These are phyloP conservation scores for Pachydiplax longipennis DNA, from an alignment of 2,888 invertebrate genomes.

Conservation along the genomic window DNA sequence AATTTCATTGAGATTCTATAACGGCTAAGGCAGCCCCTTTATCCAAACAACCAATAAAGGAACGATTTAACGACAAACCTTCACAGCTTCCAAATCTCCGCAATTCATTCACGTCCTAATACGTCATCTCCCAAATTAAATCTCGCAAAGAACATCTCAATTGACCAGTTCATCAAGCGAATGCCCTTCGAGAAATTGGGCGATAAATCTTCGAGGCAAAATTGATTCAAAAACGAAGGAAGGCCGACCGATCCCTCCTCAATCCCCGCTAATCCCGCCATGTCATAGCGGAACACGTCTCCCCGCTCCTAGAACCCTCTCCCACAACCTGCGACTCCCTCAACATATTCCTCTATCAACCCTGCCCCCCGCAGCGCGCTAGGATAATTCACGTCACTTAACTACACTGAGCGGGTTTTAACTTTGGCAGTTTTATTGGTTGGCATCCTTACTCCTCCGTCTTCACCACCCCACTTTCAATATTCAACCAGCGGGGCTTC, in stretches of 20 bases:
- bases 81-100: too few relatives aligned
- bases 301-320: background rate
- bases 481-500: slow-evolving; percentile 17
- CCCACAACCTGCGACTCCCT: background rate
- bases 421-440: slow-evolving; percentile 57
- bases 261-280: background rate
- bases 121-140: too few relatives aligned
- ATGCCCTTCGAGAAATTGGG: background rate
- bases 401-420: slow-evolving; percentile 62
- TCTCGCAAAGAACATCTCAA: too few relatives aligned
- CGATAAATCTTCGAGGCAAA: background rate
- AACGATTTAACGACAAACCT: too few relatives aligned
- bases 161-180: too few relatives aligned
- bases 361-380: slow-evolving; percentile 51
- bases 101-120: too few relatives aligned
- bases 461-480: slow-evolving; percentile 22
- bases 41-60: too few relatives aligned
- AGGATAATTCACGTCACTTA: slow-evolving; percentile 64
- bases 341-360: background rate
- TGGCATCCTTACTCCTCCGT: background rate
- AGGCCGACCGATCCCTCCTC: background rate
- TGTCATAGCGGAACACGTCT: background rate
- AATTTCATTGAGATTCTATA: too few relatives aligned
- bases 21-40: too few relatives aligned
- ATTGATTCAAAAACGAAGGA: background rate